Percentiles rank a stretch among this genome's conserved stretches.
Evolutionary conservation across 2,888 invertebrate genomes (phyloP).

Genomic region (Aporophyla nigra): DNA sequence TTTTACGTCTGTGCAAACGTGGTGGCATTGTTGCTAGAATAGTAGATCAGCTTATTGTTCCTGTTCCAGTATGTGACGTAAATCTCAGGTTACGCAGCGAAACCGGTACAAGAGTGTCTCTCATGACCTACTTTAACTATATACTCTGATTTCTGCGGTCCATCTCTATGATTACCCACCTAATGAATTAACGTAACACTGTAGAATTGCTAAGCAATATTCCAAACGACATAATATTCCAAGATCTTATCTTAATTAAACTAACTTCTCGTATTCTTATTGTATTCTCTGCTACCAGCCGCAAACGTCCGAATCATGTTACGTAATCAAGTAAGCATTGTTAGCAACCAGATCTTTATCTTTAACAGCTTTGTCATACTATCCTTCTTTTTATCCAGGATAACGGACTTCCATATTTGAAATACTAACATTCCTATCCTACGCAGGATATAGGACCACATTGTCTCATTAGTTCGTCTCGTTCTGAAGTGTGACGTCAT

Average conservation of each 20-base stretch:
- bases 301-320: constrained; percentile 14
- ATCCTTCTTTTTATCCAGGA: neutral
- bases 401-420: neutral
- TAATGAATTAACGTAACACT: neutral
- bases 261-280: constrained; percentile 22
- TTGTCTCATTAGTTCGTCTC: neutral
- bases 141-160: neutral
- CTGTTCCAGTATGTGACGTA: constrained; percentile 20
- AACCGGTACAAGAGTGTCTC: constrained; percentile 1
- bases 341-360: constrained; percentile 10
- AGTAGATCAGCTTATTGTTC: constrained; percentile 27
- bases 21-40: neutral
- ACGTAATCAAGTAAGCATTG: constrained; percentile 11
- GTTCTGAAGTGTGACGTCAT: constrained; percentile 39
- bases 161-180: neutral
- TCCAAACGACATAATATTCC: neutral
- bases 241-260: constrained; percentile 4
- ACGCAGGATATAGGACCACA: constrained; percentile 9
- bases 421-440: neutral
- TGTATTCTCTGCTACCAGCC: constrained; percentile 3
- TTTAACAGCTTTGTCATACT: neutral
- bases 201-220: neutral
- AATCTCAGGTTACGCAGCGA: constrained; percentile 33
- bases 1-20: no score
- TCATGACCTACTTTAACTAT: constrained; percentile 22